Evolutionary conservation across 1,140 invertebrate genomes (phyloP).

Genomic region (Psilanteris sp.): DNA sequence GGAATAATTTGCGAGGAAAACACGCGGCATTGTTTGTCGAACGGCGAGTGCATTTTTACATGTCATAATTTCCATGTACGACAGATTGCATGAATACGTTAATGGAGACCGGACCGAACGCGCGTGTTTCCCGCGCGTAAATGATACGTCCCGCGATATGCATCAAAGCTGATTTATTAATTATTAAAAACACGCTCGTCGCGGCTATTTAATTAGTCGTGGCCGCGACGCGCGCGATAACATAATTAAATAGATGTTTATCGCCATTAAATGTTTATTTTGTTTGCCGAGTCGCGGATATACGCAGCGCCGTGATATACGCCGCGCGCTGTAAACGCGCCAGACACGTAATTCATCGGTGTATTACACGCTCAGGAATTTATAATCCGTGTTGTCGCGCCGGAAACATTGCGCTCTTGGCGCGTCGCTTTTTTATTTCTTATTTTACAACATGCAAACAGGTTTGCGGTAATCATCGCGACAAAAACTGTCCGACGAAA

Average conservation of each 20-base stretch:
- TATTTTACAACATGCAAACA: no score
- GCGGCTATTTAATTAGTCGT: constrained; percentile 15
- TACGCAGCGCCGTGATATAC: not conserved
- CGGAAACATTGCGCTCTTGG: no score
- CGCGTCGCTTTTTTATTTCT: no score
- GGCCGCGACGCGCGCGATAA: constrained; percentile 11
- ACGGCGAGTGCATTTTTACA: constrained; percentile 8
- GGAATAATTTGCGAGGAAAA: constrained; percentile 16
- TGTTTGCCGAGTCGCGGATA: constrained; percentile 11
- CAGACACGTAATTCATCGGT: constrained; percentile 23
- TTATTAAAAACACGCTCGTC: constrained; percentile 18
- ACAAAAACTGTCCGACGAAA: no score
- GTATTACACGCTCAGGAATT: constrained; percentile 6
- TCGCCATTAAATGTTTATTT: constrained; percentile 24
- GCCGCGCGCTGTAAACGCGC: not conserved
- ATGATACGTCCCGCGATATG: not conserved
- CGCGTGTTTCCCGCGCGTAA: not conserved
- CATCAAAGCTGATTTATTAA: constrained; percentile 20
- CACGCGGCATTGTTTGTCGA: constrained; percentile 12
- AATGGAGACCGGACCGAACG: not conserved
- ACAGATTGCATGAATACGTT: constrained; percentile 11
- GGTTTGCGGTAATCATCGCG: no score
- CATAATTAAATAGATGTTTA: constrained; percentile 39
- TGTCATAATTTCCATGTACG: constrained; percentile 13
- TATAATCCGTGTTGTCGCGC: not conserved